These are phyloP conservation scores for Caenorhabditis panamensis DNA, from an alignment of 2,888 invertebrate species.

Conservation along the genomic window DNA sequence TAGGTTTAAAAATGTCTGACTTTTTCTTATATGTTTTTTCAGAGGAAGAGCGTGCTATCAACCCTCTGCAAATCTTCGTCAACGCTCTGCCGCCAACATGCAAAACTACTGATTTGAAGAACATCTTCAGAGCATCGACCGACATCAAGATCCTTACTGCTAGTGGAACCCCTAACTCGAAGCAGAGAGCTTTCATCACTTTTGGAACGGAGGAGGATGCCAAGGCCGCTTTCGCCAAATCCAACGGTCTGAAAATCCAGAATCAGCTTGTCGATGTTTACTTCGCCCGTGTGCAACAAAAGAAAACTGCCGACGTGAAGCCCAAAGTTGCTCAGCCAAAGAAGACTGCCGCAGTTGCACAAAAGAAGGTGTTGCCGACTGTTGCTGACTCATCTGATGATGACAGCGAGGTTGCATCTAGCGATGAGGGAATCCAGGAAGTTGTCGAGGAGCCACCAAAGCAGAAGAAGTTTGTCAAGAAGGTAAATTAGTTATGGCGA, in stretches of 20 bases:
- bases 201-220: slow-evolving; percentile 74
- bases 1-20: no score
- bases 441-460: slow-evolving; percentile 66
- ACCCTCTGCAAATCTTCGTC: slow-evolving; percentile 67
- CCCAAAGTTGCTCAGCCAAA: slow-evolving; percentile 29
- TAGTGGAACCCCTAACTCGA: slow-evolving; percentile 30
- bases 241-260: slow-evolving; percentile 67
- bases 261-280: slow-evolving; percentile 64
- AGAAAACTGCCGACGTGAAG: slow-evolving; percentile 29
- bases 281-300: slow-evolving; percentile 49
- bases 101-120: slow-evolving; percentile 56
- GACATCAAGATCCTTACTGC: slow-evolving; percentile 59
- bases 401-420: slow-evolving; percentile 67
- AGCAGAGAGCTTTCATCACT: slow-evolving; percentile 64
- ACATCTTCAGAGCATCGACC: slow-evolving; percentile 59
- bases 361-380: slow-evolving; percentile 37
- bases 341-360: slow-evolving; percentile 15
- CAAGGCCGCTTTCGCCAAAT: slow-evolving; percentile 71
- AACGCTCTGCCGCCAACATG: slow-evolving; percentile 54
- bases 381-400: slow-evolving; percentile 54
- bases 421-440: slow-evolving; percentile 71
- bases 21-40: no score
- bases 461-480: slow-evolving; percentile 61
- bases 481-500: slow-evolving; percentile 28
- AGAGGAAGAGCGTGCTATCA: slow-evolving; percentile 60